Evolutionary conservation across 2,888 invertebrate species (phyloP), one percentile per base, ranked within the genome.

Genomic region (Acrobasis consociella): DNA sequence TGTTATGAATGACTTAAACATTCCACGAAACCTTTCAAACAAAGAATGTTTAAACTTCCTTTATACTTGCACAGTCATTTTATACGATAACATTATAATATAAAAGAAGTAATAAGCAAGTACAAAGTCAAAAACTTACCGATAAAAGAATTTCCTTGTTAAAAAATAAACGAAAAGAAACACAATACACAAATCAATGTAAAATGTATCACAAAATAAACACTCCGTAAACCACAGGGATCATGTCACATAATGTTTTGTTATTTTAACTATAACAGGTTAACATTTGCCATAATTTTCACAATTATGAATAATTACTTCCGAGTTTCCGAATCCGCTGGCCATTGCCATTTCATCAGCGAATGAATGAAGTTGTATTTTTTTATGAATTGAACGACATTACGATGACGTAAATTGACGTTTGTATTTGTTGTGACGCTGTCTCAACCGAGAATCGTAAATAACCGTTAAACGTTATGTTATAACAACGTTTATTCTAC

Each of bases 201-300:
- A 70, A 68, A 69, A 67, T 64, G 63, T 61, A 67, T 68, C 74
- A 72, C 72, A 68, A 67, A 67, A 62, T 56, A 71, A 67, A 71
- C 73, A 73, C 68, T 72, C 64, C 69, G 70, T 69, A 71, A 67
- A 68, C 67, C 71, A 67, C 65, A 58, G 65, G 73, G 56, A 68
- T 70, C 73, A 73, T 75, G 74, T 75, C 74, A 73, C 73, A 71
- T 66, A 66, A 60, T 67, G 68, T 65, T 55, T 63, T 63, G 60
- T 62, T 60, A 64, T 56, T 60, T 64, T 59, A 62, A 56, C 39
- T 56, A 13, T 56, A 10, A 56, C 22, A 42, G 42, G 17, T 56
- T 13, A 13, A 22, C 22, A 56, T 22, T 42, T 16, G 56, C 56
- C 56, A 56, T 56, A 13, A 56, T 56, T 56, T 56, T 42, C 56